Evolutionary conservation across 2,113 vertebrate species (phyloP).

Genomic region (Semicossyphus pulcher): DNA sequence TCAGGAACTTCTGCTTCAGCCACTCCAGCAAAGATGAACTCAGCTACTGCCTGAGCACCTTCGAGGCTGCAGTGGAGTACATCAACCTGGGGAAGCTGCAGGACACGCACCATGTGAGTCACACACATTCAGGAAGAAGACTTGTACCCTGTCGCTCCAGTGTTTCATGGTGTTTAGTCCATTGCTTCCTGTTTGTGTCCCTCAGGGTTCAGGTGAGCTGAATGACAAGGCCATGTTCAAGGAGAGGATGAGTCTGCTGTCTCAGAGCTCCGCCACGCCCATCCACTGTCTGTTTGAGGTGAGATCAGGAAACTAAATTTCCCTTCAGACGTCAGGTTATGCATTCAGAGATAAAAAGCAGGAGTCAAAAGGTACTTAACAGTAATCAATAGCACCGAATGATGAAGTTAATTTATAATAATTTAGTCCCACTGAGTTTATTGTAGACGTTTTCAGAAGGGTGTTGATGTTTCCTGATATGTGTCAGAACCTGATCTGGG

Average conservation of each 20-base stretch:
- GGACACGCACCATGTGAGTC: slow-evolving; percentile 51
- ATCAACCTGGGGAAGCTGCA: slow-evolving; percentile 92
- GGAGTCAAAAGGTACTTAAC: too few relatives aligned
- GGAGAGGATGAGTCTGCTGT: slow-evolving; percentile 91
- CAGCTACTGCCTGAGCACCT: slow-evolving; percentile 94
- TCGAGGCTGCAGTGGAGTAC: slow-evolving; percentile 94
- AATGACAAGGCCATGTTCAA: slow-evolving; percentile 88
- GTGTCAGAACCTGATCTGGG: too few relatives aligned
- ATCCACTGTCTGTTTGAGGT: slow-evolving; percentile 94
- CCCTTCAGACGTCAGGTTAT: too few relatives aligned
- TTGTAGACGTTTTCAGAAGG: too few relatives aligned
- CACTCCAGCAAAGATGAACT: slow-evolving; percentile 92
- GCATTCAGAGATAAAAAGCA: too few relatives aligned
- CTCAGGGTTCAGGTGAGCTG: slow-evolving; percentile 86
- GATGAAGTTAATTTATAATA: too few relatives aligned
- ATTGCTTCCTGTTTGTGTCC: background rate
- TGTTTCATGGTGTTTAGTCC: fast-evolving
- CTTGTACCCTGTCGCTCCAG: background rate
- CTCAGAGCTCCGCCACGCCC: slow-evolving; percentile 88
- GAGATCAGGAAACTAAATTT: too few relatives aligned
- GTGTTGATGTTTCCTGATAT: too few relatives aligned
- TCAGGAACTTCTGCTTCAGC: slow-evolving; percentile 96
- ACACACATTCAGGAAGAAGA: background rate
- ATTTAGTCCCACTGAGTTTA: too few relatives aligned
- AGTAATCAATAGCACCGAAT: too few relatives aligned